phyloP scores from a whole-genome alignment of 2,888 invertebrate species.

The Drosophila macrospina region DNA sequence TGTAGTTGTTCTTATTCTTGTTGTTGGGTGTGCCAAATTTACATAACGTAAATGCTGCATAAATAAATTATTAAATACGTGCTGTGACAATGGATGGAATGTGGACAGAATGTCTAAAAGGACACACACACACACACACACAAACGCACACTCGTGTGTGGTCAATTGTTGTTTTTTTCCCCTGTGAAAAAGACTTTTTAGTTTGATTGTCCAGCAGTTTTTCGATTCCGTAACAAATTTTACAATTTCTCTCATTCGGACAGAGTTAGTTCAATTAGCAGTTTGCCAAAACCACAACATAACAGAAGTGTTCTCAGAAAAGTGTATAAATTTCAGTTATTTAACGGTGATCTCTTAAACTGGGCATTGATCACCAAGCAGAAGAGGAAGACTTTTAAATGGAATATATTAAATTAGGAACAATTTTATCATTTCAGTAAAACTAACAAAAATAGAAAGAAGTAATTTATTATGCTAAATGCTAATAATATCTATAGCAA shows the following conservation, averaged over 20 bases:
- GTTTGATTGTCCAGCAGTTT: not conserved
- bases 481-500: no score
- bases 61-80: conserved; percentile 81
- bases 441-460: no score
- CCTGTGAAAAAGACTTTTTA: not conserved
- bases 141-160: conserved; percentile 1
- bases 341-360: no score
- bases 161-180: conserved; percentile 8
- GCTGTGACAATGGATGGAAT: conserved; percentile 57
- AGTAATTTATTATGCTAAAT: no score
- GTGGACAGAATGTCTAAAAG: conserved; percentile 36
- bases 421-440: no score
- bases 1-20: conserved; percentile 18
- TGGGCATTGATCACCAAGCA: no score
- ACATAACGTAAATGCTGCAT: conserved; percentile 81
- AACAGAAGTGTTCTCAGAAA: no score
- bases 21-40: conserved; percentile 68
- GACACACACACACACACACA: conserved; percentile 4
- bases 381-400: no score
- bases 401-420: no score
- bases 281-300: no score
- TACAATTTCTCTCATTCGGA: not conserved
- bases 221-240: conserved; percentile 29
- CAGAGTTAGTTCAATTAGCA: no score
- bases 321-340: no score